Evolutionary conservation across 1,140 invertebrate species (phyloP).

Genomic region (Thalassaphorura encarpata): DNA sequence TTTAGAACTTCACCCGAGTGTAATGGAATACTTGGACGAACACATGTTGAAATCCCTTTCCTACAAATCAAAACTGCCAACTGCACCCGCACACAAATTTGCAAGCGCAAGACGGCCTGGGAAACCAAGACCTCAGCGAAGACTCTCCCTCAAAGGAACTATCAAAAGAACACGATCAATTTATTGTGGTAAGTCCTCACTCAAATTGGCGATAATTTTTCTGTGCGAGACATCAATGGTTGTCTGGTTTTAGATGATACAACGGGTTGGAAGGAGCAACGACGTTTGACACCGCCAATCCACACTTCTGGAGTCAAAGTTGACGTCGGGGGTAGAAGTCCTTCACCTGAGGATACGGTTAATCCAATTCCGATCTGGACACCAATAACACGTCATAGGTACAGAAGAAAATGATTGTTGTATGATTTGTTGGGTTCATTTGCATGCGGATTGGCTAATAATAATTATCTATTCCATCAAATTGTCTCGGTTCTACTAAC

Average conservation of each 20-base stretch:
- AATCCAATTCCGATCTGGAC: conserved; percentile 37
- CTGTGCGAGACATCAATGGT: too few relatives aligned
- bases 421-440: background rate
- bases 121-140: conserved; percentile 35
- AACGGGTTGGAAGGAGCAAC: conserved; percentile 8
- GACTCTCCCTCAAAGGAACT: conserved; percentile 72
- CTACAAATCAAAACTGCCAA: conserved; percentile 51
- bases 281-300: conserved; percentile 16
- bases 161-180: conserved; percentile 80
- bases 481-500: too few relatives aligned
- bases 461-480: background rate
- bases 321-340: too few relatives aligned
- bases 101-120: background rate
- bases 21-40: conserved; percentile 77
- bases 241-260: conserved; percentile 19
- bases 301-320: conserved; percentile 10
- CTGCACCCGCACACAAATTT: conserved; percentile 11
- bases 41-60: conserved; percentile 69
- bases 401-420: background rate
- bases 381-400: conserved; percentile 34
- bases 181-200: conserved; percentile 18
- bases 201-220: background rate
- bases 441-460: background rate
- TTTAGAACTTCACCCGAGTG: conserved; percentile 64
- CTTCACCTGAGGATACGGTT: conserved; percentile 44